Evolutionary conservation across 1,140 invertebrate genomes (phyloP), one percentile per base, ranked within the genome.

Genomic region (Schlechtendalia chinensis): DNA sequence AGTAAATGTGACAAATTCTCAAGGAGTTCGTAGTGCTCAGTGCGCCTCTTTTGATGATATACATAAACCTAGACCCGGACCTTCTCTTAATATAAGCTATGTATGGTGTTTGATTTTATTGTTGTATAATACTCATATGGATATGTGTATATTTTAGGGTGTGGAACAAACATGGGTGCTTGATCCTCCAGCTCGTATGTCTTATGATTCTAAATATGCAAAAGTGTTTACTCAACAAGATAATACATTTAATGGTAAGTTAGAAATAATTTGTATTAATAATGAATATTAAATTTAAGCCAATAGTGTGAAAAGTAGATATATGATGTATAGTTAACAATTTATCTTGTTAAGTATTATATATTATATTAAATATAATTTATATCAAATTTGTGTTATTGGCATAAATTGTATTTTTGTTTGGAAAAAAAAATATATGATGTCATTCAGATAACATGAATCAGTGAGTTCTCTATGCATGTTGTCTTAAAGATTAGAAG

Each of bases 1-100:
- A 65, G 92, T 94, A 22, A 90, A 92, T 81, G 92, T 93, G 6
- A 92, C 92, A 75, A 93, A 93, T 85, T 90, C 92, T 1, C 91
- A 92, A 81, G 93, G 93, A n/a, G 91, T 95, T 1, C 87, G 93
- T 83, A 93, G 91, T 84, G 93, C 93, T 6, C 92, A 93, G 83
- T 94, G 93, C 85, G 92, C 92, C 0, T 89, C 91, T 82, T 94
- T 94, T 83, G 90, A 91, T 84, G 86, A 87, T 83, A 89, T 86
- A 82, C 88, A 87, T 84, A 91, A 88, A 86, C 88, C 85, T 83
- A 88, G 88, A 54, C 86, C 89, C 54, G 90, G 90, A 82, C 89
- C 89, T 19, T 88, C 89, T 17, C 86, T 90, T 80, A 92, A 92
- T 82, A 89, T 90, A 71, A 92, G 89, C 84, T 88, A 89, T 85